A percentile compares a stretch with the other conserved stretches of the same genome.
phyloP scores from a whole-genome alignment of 1,140 invertebrate species.

The Cherax destructor region DNA sequence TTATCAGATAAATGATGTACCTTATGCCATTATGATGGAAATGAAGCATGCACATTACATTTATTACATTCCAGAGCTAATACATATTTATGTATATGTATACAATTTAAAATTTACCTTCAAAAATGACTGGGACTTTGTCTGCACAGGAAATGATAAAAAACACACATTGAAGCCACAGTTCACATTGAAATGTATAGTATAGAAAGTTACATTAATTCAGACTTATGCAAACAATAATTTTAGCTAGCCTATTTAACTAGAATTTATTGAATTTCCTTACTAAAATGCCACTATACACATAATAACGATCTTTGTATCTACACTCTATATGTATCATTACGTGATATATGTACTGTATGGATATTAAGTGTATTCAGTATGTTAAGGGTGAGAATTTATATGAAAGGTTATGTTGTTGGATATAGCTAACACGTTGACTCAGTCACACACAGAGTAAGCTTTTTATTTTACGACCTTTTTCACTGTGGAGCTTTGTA shows the following conservation, averaged over 20 bases:
- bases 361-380: too few species aligned
- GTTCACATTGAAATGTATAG: constrained; percentile 9
- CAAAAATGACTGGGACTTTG: constrained; percentile 66
- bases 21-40: not conserved
- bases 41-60: not conserved
- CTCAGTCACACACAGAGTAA: too few species aligned
- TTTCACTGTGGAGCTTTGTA: too few species aligned
- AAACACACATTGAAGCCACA: constrained; percentile 57
- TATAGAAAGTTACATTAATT: not conserved
- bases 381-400: too few species aligned
- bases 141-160: constrained; percentile 61
- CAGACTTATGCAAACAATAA: not conserved
- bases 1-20: not conserved
- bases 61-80: not conserved
- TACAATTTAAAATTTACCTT: constrained; percentile 45
- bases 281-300: not conserved
- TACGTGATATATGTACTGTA: too few species aligned
- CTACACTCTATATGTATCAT: not conserved
- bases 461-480: too few species aligned
- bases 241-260: not conserved
- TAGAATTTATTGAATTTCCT: not conserved
- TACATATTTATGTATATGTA: not conserved
- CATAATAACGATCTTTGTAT: not conserved
- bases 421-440: too few species aligned
- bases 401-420: too few species aligned